These are phyloP conservation scores for Sinocyclocheilus anophthalmus DNA, from an alignment of 2,113 vertebrate genomes.

Conservation along the genomic window DNA sequence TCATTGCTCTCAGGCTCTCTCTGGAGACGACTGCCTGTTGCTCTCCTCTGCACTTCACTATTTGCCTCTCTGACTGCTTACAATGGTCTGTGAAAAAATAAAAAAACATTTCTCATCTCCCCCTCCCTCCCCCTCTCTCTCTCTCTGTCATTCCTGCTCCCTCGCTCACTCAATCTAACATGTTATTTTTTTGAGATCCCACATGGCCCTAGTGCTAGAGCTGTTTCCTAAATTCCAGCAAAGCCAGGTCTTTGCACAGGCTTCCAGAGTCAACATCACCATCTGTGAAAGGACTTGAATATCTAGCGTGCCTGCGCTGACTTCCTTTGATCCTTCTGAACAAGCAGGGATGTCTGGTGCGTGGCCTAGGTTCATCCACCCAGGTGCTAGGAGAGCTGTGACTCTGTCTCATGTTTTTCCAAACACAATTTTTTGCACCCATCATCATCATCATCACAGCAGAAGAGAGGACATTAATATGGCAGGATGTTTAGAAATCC, in stretches of 20 bases:
- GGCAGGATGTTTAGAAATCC: conserved; percentile 19
- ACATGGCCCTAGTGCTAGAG: conserved; percentile 80
- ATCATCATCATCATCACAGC: conserved; percentile 52
- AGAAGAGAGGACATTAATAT: conserved; percentile 3
- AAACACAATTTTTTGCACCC: not conserved
- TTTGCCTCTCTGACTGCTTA: conserved; percentile 78
- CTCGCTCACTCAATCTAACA: conserved; percentile 7
- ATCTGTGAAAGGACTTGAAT: conserved; percentile 61
- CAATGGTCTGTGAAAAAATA: conserved; percentile 73
- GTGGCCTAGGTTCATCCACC: conserved; percentile 43
- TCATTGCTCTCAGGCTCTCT: conserved; percentile 73
- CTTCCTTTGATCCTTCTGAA: conserved; percentile 59
- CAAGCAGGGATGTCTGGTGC: conserved; percentile 41
- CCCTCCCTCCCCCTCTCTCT: conserved; percentile 34
- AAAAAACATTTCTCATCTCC: conserved; percentile 64
- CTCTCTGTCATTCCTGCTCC: conserved; percentile 34
- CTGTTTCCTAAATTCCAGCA: conserved; percentile 49
- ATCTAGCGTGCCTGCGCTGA: conserved; percentile 54
- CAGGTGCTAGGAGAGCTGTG: conserved; percentile 50
- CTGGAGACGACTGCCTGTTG: conserved; percentile 67
- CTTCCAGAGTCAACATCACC: conserved; percentile 56
- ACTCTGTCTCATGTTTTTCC: conserved; percentile 46
- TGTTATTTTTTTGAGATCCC: conserved; percentile 65
- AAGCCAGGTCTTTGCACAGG: conserved; percentile 35
- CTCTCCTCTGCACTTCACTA: conserved; percentile 70